Percentiles rank a stretch among this genome's conserved stretches.
These are phyloP conservation scores for Rattus norvegicus DNA, from an alignment of 2,113 vertebrate genomes.

Conservation along the genomic window DNA sequence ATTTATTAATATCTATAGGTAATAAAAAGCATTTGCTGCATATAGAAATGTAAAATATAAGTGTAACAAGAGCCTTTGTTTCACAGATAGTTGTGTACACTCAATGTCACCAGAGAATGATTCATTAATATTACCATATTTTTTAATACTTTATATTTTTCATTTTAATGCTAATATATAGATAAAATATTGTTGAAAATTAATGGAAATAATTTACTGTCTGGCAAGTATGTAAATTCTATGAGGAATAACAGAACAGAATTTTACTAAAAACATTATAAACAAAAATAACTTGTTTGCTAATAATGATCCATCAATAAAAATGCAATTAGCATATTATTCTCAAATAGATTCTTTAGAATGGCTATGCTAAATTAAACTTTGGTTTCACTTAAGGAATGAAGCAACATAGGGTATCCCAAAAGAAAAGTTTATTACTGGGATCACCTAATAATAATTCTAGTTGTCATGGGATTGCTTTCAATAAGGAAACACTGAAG, in stretches of 20 bases:
- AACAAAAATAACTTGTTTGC: neutral
- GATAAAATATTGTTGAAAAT: neutral
- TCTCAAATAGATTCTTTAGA: conserved; percentile 31
- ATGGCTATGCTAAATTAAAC: conserved; percentile 31
- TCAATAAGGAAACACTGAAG: neutral
- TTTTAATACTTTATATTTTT: neutral
- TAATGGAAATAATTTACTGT: neutral
- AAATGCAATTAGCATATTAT: neutral
- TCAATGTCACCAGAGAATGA: neutral
- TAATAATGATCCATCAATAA: neutral
- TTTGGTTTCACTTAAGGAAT: conserved; percentile 15
- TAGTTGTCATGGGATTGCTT: neutral
- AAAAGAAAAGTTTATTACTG: neutral
- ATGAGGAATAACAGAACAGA: neutral
- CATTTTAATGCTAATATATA: neutral
- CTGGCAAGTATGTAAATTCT: neutral
- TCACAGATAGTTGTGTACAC: neutral
- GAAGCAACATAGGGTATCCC: neutral
- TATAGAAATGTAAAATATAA: neutral
- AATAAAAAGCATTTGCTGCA: neutral
- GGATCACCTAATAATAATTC: conserved; percentile 32
- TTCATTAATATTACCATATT: neutral
- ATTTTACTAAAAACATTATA: too few relatives aligned
- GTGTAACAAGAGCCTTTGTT: neutral
- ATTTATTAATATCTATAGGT: neutral